Percentiles rank a stretch among this genome's conserved stretches.
These are phyloP conservation scores for Thymelicus acteon DNA, from an alignment of 2,888 invertebrate species.

Conservation along the genomic window DNA sequence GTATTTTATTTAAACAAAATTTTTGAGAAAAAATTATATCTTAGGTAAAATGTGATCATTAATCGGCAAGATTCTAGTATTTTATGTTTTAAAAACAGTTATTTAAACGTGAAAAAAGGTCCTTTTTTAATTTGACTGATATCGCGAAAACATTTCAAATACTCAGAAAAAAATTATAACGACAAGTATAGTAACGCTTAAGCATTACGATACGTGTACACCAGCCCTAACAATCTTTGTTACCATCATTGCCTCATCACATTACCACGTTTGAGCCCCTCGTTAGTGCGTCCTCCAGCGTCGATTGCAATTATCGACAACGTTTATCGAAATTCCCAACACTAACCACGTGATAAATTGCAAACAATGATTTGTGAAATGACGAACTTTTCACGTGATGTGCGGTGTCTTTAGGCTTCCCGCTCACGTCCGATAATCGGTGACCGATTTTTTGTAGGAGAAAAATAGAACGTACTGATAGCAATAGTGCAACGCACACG, in stretches of 20 bases:
- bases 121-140: too few relatives aligned
- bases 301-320: slow-evolving; percentile 45
- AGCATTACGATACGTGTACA: slow-evolving; percentile 6
- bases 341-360: slow-evolving; percentile 61
- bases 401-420: background rate
- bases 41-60: too few relatives aligned
- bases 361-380: slow-evolving; percentile 13
- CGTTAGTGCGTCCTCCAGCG: slow-evolving; percentile 49
- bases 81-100: too few relatives aligned
- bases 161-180: background rate
- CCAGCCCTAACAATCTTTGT: slow-evolving; percentile 33
- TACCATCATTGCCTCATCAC: slow-evolving; percentile 46
- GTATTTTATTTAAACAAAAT: too few relatives aligned
- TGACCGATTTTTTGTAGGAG: too few relatives aligned
- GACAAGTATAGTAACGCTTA: background rate
- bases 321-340: slow-evolving; percentile 59
- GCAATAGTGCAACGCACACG: too few relatives aligned
- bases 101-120: too few relatives aligned
- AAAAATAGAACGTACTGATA: too few relatives aligned
- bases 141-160: too few relatives aligned
- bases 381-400: slow-evolving; percentile 25
- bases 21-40: too few relatives aligned
- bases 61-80: too few relatives aligned
- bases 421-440: too few relatives aligned
- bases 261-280: slow-evolving; percentile 46